Conservation (phyloP, 2,113 vertebrate genomes). For the Labeo catla region DNA sequence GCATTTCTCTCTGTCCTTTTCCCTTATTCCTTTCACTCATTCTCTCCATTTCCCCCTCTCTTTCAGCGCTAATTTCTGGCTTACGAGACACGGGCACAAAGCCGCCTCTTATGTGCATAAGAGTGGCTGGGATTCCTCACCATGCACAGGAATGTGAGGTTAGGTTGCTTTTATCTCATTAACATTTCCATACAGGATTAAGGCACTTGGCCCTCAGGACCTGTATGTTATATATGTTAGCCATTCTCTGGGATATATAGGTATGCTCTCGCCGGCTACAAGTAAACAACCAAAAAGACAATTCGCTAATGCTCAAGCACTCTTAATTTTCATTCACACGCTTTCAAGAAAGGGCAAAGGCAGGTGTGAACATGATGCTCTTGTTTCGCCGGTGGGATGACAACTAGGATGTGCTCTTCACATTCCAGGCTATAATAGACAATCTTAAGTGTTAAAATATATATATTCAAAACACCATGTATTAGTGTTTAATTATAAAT, state of each 20-base stretch:
- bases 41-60: constrained; percentile 59
- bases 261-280: constrained; percentile 60
- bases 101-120: constrained; percentile 81
- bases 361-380: constrained; percentile 50
- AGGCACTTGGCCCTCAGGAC: constrained; percentile 76
- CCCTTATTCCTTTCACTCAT: constrained; percentile 46
- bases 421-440: not conserved
- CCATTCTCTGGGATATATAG: constrained; percentile 38
- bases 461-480: no score
- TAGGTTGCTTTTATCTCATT: constrained; percentile 82
- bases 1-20: constrained; percentile 45
- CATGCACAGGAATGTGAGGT: constrained; percentile 75
- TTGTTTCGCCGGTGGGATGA: not conserved
- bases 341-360: constrained; percentile 44
- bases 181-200: constrained; percentile 87
- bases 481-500: no score
- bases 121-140: constrained; percentile 78
- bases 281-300: constrained; percentile 69
- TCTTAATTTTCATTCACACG: constrained; percentile 63
- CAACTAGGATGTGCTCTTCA: constrained; percentile 36
- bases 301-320: constrained; percentile 65
- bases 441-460: not conserved
- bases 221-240: constrained; percentile 64
- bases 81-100: constrained; percentile 85
- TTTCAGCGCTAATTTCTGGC: constrained; percentile 78